Conservation (phyloP, 2,888 invertebrate genomes). For the Noctuana brunneofusca region DNA sequence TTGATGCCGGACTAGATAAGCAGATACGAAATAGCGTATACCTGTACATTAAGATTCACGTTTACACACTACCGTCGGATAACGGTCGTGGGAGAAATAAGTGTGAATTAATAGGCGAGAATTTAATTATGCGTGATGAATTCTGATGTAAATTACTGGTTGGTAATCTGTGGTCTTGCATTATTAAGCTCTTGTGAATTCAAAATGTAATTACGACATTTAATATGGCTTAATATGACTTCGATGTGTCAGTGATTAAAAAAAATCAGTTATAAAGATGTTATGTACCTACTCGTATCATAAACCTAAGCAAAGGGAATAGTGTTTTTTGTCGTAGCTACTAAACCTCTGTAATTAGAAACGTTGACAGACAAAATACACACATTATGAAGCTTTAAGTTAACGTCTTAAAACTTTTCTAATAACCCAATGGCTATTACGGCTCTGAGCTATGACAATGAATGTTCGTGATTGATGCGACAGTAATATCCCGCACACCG, state of each 20-base stretch:
- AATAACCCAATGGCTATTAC: neutral
- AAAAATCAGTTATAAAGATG: neutral
- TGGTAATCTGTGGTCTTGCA: constrained; percentile 6
- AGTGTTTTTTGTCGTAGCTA: no score
- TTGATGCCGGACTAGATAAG: constrained; percentile 60
- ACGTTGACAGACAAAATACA: no score
- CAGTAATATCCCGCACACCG: constrained; percentile 74
- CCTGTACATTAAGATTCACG: constrained; percentile 22
- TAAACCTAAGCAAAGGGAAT: no score
- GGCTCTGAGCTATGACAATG: constrained; percentile 63
- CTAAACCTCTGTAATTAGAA: no score
- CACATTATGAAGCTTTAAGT: no score
- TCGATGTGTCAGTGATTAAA: no score
- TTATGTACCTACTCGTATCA: no score
- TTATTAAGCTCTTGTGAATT: constrained; percentile 3
- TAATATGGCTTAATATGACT: no score
- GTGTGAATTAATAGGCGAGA: constrained; percentile 19
- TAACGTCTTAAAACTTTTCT: neutral
- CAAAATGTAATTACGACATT: constrained; percentile 8
- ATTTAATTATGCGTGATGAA: constrained; percentile 21
- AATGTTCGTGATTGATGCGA: constrained; percentile 72
- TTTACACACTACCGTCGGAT: constrained; percentile 11
- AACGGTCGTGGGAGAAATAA: constrained; percentile 30
- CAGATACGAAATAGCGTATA: constrained; percentile 44
- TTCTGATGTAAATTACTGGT: constrained; percentile 11